These are phyloP conservation scores for Zaprionus ghesquierei DNA, from an alignment of 1,140 invertebrate species.

Conservation along the genomic window DNA sequence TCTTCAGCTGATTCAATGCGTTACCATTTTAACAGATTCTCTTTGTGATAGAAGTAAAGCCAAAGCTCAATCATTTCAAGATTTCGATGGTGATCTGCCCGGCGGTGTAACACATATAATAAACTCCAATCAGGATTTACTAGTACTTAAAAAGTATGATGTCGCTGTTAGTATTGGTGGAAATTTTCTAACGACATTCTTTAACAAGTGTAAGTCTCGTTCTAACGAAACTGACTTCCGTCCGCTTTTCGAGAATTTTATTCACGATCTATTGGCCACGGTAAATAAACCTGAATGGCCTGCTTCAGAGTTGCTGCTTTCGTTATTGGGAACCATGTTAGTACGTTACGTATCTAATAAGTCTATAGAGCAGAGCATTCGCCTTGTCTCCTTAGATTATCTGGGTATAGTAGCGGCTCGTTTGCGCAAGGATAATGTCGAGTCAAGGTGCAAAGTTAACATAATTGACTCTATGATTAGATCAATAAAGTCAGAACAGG, in stretches of 20 bases:
- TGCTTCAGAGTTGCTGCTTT: slow-evolving; percentile 96
- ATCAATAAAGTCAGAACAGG: slow-evolving; percentile 93
- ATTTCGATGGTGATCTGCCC: slow-evolving; percentile 46
- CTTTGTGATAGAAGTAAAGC: slow-evolving; percentile 82
- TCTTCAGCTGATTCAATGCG: slow-evolving; percentile 98
- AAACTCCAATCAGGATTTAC: slow-evolving; percentile 87
- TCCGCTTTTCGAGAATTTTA: slow-evolving; percentile 99
- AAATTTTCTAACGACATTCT: slow-evolving; percentile 97
- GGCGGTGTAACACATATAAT: slow-evolving; percentile 54
- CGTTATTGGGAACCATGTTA: slow-evolving; percentile 95
- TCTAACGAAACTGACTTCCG: slow-evolving; percentile 98
- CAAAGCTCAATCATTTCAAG: slow-evolving; percentile 70
- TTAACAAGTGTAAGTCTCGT: slow-evolving; percentile 97
- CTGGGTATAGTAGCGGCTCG: slow-evolving; percentile 97
- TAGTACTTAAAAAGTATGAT: slow-evolving; percentile 95
- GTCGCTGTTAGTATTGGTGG: slow-evolving; percentile 95
- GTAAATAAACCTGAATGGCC: slow-evolving; percentile 99
- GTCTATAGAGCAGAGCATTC: slow-evolving; percentile 95
- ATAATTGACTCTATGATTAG: slow-evolving; percentile 96
- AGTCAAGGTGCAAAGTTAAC: slow-evolving; percentile 93
- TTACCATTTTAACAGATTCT: slow-evolving; percentile 93
- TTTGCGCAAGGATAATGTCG: slow-evolving; percentile 95
- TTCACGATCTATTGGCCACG: slow-evolving; percentile 97
- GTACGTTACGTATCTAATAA: slow-evolving; percentile 98
- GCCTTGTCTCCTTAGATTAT: slow-evolving; percentile 98